Base-by-base conservation (phyloP, 2,797 vertebrate species). In the Sciurus carolinensis region DNA sequence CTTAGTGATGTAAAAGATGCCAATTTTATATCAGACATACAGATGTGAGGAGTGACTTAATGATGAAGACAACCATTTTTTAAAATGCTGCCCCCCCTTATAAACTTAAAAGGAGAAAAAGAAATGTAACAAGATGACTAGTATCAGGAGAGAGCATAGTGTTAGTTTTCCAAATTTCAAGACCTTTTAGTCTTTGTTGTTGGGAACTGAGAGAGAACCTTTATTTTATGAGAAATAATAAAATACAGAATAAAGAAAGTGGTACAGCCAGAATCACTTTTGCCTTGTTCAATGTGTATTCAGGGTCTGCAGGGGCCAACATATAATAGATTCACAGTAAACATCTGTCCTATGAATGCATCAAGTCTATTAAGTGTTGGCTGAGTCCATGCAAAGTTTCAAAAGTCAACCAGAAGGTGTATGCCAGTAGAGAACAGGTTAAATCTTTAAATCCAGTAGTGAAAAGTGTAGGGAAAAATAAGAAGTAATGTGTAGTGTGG, bases 391-490 rank as follows among this genome's bases (percentile, higher is more conserved):
- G 52, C 14, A 79, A 69, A 90, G 15, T 71, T 33, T 83, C 33
- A 8, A 76, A 81, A 94, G 36, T 18, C 66, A 90, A 71, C 3
- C 24, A 67, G 39, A 95, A 80, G 30, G n/a, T 80, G 14, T 50
- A 76, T 33, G 26, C 50, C 24, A 71, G 26, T 76, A 69, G 47
- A 71, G 5, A 73, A 76, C 2, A 86, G 14, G 36, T 1, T 44
- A 72, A 57, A 42, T 52, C 77, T 86, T 94, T 95, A 93, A 93
- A 87, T 18, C 13, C 26, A 42, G 7, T 26, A 72, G 57, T 91
- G 50, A 91, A 92, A 92, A 69, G 5, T 73, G 2, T 84, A 39
- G 54, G 1, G 4, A 33, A 9, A 20, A 30, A 90, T 30, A 24
- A 14, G 15, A 30, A 24, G 20, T 1, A 6, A 52, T 20, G 0